A percentile compares a stretch with the other conserved stretches of the same genome.
These are phyloP conservation scores for Hesperia comma DNA, from an alignment of 2,888 invertebrate genomes.

Conservation along the genomic window DNA sequence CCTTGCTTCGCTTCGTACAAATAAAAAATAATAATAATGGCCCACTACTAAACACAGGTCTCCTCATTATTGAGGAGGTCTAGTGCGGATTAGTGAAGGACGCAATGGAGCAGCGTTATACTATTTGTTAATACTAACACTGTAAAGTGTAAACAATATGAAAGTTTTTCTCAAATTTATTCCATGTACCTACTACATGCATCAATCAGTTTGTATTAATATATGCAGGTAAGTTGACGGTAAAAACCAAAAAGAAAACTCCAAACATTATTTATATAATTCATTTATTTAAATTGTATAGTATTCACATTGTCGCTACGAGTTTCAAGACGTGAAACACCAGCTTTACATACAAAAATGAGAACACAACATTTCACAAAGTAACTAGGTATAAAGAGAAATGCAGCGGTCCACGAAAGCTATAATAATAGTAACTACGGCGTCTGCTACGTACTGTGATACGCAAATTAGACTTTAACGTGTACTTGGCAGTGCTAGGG, in stretches of 20 bases:
- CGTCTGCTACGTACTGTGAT: conserved; percentile 55
- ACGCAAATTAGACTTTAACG: conserved; percentile 54
- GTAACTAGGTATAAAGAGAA: conserved; percentile 76
- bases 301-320: conserved; percentile 81
- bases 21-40: too few relatives aligned
- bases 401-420: conserved; percentile 78
- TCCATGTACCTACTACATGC: too few relatives aligned
- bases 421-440: conserved; percentile 60
- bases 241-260: conserved; percentile 45
- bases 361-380: conserved; percentile 79
- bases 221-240: background rate
- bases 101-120: too few relatives aligned
- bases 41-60: too few relatives aligned
- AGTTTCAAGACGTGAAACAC: conserved; percentile 75
- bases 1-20: too few relatives aligned
- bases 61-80: too few relatives aligned
- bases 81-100: too few relatives aligned
- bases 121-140: too few relatives aligned
- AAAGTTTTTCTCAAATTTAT: too few relatives aligned
- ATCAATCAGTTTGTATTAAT: too few relatives aligned
- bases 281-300: conserved; percentile 83
- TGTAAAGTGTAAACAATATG: too few relatives aligned
- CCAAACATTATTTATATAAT: conserved; percentile 74
- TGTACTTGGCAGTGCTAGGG: conserved; percentile 63
- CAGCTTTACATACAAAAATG: conserved; percentile 79